Evolutionary conservation across 2,113 vertebrate species (phyloP).

Genomic region (Psettodes erumei): DNA sequence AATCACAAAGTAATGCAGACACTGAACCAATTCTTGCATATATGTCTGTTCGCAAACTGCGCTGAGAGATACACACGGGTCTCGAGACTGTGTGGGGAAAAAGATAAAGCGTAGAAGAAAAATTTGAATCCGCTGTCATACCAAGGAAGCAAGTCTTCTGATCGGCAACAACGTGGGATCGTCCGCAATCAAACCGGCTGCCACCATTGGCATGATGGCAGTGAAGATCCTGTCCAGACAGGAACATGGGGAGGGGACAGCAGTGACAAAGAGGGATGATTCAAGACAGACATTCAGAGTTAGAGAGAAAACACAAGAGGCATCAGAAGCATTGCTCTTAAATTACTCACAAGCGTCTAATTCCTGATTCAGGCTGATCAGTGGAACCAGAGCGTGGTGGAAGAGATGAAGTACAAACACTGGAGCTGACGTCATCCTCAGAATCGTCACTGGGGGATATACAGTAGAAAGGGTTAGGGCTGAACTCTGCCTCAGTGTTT

Average conservation of each 20-base stretch:
- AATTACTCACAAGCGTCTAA: constrained; percentile 91
- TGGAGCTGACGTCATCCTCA: constrained; percentile 84
- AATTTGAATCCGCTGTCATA: constrained; percentile 75
- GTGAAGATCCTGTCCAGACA: constrained; percentile 92
- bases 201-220: constrained; percentile 96
- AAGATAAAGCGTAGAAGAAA: neutral
- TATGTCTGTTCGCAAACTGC: neutral
- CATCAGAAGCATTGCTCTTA: neutral
- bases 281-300: neutral
- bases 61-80: neutral
- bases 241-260: neutral
- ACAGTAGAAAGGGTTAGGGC: constrained; percentile 7
- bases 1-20: neutral
- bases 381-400: constrained; percentile 70
- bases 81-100: constrained; percentile 3
- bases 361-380: constrained; percentile 90
- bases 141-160: constrained; percentile 90
- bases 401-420: constrained; percentile 66
- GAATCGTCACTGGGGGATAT: constrained; percentile 85
- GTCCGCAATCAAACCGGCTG: constrained; percentile 91
- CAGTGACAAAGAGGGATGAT: neutral
- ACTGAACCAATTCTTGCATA: neutral
- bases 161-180: constrained; percentile 93
- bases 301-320: constrained; percentile 7
- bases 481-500: neutral